Evolutionary conservation across 2,797 vertebrate genomes (phyloP), one percentile per base, ranked within the genome.

Genomic region (Apogon hyalosoma): DNA sequence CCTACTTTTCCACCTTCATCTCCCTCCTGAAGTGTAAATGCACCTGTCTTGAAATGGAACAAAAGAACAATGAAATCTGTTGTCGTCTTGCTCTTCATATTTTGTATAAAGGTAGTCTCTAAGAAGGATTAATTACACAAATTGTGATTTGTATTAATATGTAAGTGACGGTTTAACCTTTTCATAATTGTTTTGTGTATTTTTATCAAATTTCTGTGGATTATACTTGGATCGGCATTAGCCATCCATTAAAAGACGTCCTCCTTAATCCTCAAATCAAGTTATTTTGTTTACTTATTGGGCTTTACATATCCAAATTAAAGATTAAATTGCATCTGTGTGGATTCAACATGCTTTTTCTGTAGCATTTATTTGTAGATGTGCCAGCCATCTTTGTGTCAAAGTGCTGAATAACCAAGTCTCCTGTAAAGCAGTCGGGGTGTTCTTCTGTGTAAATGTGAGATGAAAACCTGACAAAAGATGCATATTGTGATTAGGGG

Each of bases 11-110:
- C 8, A 13, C 36, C 36, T 43, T 57, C 3, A 19, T 51, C 28
- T 31, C 28, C 18, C 12, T 55, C 19, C 8, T 64, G 19, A 57
- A 53, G 16, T 46, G 6, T 24, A 53, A 43, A 54, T 36, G 16
- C 38, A 69, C 53, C 58, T 53, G 19, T 49, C 18, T 33, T 38
- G 3, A 7, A 14, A 48, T 11, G 1, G 3, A 24, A 45, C 33
- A 66, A 46, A 14, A 28, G 7, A 12, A 38, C 3, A 63, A 12
- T 24, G 15, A 39, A 46, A 57, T 6, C 14, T 28, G 9, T 11
- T 2, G 2, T 28, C 2, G n/a, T 45, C 1, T 45, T 16, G 15
- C 24, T 19, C 16, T 21, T 21, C 19, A 2, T 21, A 21, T 21
- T 51, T 41, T 39, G 19, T 14, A 16, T 0, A 31, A 9, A 15